phyloP scores from a whole-genome alignment of 2,113 vertebrate genomes.

The Beaufortia kweichowensis region DNA sequence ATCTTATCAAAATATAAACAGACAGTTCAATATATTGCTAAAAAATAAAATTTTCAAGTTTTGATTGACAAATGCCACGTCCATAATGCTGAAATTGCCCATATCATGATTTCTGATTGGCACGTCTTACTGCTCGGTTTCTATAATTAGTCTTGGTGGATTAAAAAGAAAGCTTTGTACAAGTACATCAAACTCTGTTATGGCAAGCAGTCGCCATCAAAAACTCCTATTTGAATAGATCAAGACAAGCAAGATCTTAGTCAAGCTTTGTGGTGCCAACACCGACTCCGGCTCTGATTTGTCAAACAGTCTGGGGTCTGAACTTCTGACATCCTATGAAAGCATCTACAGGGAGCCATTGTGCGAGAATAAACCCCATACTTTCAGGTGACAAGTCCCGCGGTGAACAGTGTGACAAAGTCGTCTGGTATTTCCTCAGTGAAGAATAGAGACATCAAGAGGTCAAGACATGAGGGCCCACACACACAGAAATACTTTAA shows the following conservation, averaged over 20 bases:
- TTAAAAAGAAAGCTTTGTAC: not conserved
- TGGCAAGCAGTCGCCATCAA: not conserved
- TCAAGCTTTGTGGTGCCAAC: not conserved
- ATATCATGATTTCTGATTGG: too few species aligned
- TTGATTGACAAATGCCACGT: too few species aligned
- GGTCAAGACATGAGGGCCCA: conserved; percentile 26
- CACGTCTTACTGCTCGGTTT: not conserved
- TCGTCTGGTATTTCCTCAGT: not conserved
- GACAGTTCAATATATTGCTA: too few species aligned
- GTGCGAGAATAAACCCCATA: not conserved
- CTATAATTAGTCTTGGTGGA: not conserved
- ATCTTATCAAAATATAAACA: too few species aligned
- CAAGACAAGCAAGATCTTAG: too few species aligned
- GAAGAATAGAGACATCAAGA: not conserved
- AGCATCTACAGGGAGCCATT: conserved; percentile 7
- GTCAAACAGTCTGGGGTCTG: conserved; percentile 3
- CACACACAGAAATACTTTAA: conserved; percentile 23
- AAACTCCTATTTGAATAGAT: not conserved
- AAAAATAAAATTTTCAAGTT: too few species aligned
- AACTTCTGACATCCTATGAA: conserved; percentile 11
- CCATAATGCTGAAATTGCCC: too few species aligned
- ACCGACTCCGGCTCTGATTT: not conserved
- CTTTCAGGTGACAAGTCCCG: conserved; percentile 23
- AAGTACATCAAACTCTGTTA: too few species aligned
- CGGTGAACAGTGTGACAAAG: conserved; percentile 14